Conservation (phyloP, 2,113 vertebrate species). For the Ammodytes marinus region DNA sequence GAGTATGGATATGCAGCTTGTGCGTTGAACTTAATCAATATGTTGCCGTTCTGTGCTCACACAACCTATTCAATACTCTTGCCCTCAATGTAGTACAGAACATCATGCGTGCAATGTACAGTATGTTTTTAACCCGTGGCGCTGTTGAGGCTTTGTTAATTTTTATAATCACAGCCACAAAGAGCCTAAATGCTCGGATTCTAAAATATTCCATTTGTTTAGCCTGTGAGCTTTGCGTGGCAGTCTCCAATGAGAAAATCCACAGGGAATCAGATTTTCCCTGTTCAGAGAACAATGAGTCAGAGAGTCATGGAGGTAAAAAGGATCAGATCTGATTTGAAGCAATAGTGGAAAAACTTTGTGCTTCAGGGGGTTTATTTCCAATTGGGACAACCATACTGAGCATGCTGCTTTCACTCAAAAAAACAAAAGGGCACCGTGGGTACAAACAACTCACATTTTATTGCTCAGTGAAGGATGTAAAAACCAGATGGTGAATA, state of each 20-base stretch:
- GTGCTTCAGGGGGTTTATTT: slow-evolving; percentile 52
- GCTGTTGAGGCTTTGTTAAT: slow-evolving; percentile 6
- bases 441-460: slow-evolving; percentile 52
- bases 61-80: slow-evolving; percentile 21
- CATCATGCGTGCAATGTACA: slow-evolving; percentile 15
- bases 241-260: slow-evolving; percentile 65
- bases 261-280: slow-evolving; percentile 63
- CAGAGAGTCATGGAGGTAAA: slow-evolving; percentile 61
- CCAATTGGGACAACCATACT: slow-evolving; percentile 57
- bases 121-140: slow-evolving; percentile 31
- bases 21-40: slow-evolving; percentile 27
- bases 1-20: slow-evolving; percentile 30
- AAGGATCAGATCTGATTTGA: slow-evolving; percentile 64
- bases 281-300: slow-evolving; percentile 67
- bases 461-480: slow-evolving; percentile 53
- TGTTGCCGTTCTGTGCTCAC: slow-evolving; percentile 18
- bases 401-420: slow-evolving; percentile 55
- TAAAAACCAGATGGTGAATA: slow-evolving; percentile 56
- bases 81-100: slow-evolving; percentile 4
- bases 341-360: slow-evolving; percentile 48
- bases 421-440: slow-evolving; percentile 26
- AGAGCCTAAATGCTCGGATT: slow-evolving; percentile 42
- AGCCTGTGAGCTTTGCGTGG: slow-evolving; percentile 42
- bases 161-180: slow-evolving; percentile 31
- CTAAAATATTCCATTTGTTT: slow-evolving; percentile 48